phyloP scores from a whole-genome alignment of 2,113 vertebrate species.

The Aptenodytes patagonicus region DNA sequence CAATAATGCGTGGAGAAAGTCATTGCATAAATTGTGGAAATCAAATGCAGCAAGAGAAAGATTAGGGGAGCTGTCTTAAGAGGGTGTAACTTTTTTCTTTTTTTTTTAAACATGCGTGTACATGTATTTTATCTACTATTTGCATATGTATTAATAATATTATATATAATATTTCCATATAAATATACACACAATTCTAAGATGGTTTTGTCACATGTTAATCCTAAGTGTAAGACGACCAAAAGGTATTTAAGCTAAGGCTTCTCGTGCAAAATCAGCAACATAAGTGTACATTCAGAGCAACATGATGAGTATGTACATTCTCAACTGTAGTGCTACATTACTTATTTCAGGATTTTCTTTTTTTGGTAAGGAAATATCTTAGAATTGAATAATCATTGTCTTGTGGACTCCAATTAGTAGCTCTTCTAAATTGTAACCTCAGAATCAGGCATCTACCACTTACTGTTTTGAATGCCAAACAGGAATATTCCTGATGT shows the following conservation, averaged over 20 bases:
- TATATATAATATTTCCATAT: neutral
- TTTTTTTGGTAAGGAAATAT: neutral
- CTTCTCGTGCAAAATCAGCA: neutral
- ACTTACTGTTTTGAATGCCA: slow-evolving; percentile 94
- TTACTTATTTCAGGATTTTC: neutral
- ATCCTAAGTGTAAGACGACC: neutral
- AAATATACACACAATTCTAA: neutral
- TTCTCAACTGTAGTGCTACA: neutral
- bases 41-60: neutral
- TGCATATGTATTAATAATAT: neutral
- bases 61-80: neutral
- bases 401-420: neutral
- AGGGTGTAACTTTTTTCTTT: neutral
- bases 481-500: slow-evolving; percentile 93
- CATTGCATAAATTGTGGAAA: neutral
- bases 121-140: neutral
- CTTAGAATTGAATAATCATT: neutral
- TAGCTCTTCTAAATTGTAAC: neutral
- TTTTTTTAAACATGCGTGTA: neutral
- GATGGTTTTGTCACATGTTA: neutral
- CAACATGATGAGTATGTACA: fast-evolving
- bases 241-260: neutral
- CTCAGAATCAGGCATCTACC: neutral
- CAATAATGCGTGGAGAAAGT: neutral
- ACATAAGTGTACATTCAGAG: neutral